phyloP scores from a whole-genome alignment of 1,140 invertebrate genomes.

The Liolophura sinensis region DNA sequence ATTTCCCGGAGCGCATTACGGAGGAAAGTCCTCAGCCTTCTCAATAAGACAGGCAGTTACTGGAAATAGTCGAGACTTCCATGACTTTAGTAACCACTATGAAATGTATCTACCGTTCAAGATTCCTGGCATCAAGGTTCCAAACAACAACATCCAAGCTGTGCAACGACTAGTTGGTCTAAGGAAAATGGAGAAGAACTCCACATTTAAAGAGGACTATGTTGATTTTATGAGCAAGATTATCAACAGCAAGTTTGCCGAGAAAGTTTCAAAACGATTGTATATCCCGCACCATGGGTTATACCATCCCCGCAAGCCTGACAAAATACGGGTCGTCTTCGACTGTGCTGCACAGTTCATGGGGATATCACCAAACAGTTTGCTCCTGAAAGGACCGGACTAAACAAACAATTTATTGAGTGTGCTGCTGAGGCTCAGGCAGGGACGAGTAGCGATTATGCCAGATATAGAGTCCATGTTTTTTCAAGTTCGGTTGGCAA shows the following conservation, averaged over 20 bases:
- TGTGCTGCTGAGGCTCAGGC: conserved; percentile 2
- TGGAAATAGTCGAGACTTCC: no score
- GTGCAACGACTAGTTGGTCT: neutral
- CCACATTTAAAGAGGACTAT: neutral
- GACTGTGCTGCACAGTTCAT: conserved; percentile 12
- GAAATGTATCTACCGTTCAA: neutral
- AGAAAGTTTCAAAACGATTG: conserved; percentile 6
- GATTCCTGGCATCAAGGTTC: neutral
- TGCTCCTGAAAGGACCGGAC: conserved; percentile 18
- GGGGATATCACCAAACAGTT: conserved; percentile 13
- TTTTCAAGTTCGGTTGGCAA: conserved; percentile 2
- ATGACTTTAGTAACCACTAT: no score
- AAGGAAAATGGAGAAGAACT: conserved; percentile 2
- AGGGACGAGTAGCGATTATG: conserved; percentile 7
- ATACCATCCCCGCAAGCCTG: conserved; percentile 8
- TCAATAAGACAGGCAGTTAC: no score
- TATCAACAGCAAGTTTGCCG: conserved; percentile 4
- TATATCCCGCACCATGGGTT: no score
- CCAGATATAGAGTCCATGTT: conserved; percentile 9
- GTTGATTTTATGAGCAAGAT: conserved; percentile 2
- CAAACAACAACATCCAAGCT: conserved; percentile 1
- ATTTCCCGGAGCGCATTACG: no score
- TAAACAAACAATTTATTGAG: conserved; percentile 14
- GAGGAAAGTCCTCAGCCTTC: no score
- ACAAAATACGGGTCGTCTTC: conserved; percentile 17